Evolutionary conservation across 2,888 invertebrate genomes (phyloP).

Genomic region (Acheta domesticus): DNA sequence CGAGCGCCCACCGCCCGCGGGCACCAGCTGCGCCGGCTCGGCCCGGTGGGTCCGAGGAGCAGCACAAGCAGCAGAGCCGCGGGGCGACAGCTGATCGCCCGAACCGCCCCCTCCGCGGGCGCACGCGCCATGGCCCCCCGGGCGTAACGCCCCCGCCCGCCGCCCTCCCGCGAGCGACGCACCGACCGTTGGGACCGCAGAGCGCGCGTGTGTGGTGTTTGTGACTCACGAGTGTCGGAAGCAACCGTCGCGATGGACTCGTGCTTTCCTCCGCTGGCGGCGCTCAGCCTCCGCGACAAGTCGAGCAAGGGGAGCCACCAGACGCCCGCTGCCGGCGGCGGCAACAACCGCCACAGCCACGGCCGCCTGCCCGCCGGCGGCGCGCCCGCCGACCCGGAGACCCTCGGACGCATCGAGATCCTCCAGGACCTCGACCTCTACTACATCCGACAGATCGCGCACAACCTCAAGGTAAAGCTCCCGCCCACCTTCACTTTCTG

Average conservation of each 20-base stretch:
- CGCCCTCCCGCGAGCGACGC: neutral
- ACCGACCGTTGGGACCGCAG: too few relatives aligned
- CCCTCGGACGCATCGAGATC: constrained; percentile 49
- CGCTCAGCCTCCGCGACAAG: constrained; percentile 48
- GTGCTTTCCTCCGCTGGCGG: constrained; percentile 52
- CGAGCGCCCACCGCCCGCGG: too few relatives aligned
- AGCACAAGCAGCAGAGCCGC: too few relatives aligned
- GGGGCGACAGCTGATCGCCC: too few relatives aligned
- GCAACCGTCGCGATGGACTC: constrained; percentile 47
- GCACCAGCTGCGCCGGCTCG: too few relatives aligned
- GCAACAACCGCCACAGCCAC: constrained; percentile 28
- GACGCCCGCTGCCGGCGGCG: constrained; percentile 29
- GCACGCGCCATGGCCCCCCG: too few relatives aligned
- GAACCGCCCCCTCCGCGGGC: too few relatives aligned
- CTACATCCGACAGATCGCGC: constrained; percentile 55
- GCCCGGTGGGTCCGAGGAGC: too few relatives aligned
- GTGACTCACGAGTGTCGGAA: too few relatives aligned
- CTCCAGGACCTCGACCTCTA: constrained; percentile 55
- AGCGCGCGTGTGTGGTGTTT: too few relatives aligned
- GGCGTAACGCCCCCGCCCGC: neutral
- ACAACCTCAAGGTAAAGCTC: constrained; percentile 52
- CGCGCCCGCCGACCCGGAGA: constrained; percentile 32
- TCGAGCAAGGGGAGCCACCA: constrained; percentile 33
- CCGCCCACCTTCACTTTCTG: neutral
- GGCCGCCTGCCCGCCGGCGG: constrained; percentile 32